Base-by-base conservation (phyloP, 1,140 invertebrate genomes). In the Penaeus vannamei region DNA sequence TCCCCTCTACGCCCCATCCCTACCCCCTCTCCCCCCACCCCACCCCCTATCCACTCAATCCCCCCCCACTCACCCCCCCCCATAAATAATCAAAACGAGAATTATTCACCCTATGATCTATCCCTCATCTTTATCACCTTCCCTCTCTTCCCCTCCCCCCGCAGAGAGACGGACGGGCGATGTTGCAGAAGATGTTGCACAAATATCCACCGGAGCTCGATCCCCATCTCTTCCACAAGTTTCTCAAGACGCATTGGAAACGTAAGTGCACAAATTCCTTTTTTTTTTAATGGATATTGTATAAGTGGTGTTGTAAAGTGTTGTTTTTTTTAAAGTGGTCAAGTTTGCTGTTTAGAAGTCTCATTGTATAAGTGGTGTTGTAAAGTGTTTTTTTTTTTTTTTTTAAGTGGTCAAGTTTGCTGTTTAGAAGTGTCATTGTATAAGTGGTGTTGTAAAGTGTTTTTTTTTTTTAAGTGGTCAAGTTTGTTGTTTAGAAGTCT, bases 121-220 rank as follows among this genome's bases (percentile, higher is more conserved):
- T 53, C 10, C 0, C 5, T 14, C 3, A 64, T 64, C 2, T 72
- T 26, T 59, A 64, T 87, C 42, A 36, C 2, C 20, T 89, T 36
- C 14, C 14, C 32, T 26, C 69, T 20, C 66, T 22, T 53, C 69
- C 60, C 62, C 19, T 69, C 89, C 29, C 32, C 53, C 29, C 89
- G 80, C 89, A 93, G 93, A 61, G 88, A n/a, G 92, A 93, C 26
- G 88, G 91, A 72, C 90, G 92, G 10, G 83, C 91, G 20, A 85
- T 92, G 26, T 69, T 93, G 61, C 87, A 89, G 85, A 91, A 91
- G 61, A 89, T 87, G 77, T 89, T 89, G 80, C 86, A 91, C 42
- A 95, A 95, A 93, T 95, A 95, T 92, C 95, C 95, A n/a, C 92
- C 94, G 17, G 95, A 96, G 93, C 93, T 95, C 29, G 95, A 95